phyloP scores from a whole-genome alignment of 2,113 vertebrate genomes.

The Rana temporaria region DNA sequence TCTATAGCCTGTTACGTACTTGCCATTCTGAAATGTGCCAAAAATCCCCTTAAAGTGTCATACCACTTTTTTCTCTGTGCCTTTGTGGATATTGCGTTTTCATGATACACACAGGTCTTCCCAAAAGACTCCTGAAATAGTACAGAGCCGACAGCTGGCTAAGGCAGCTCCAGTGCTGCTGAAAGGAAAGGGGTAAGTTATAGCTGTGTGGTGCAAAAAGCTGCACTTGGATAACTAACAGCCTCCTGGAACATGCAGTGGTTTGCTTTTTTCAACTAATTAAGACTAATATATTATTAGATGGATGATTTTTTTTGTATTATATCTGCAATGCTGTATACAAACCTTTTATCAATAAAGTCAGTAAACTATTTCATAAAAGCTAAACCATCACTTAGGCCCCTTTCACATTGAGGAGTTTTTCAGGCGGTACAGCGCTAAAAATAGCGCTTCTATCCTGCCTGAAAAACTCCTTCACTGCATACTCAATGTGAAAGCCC shows the following conservation, averaged over 20 bases:
- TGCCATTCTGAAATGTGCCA: neutral
- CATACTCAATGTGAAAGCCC: too few species aligned
- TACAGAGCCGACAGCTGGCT: conserved; percentile 86
- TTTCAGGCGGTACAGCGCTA: too few species aligned
- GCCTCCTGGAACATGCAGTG: conserved; percentile 4
- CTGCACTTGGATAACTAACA: conserved; percentile 72
- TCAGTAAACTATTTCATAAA: too few species aligned
- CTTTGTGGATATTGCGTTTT: conserved; percentile 50
- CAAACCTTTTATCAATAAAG: too few species aligned
- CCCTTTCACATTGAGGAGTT: too few species aligned
- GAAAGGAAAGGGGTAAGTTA: conserved; percentile 95
- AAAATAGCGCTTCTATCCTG: too few species aligned
- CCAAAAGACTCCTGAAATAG: conserved; percentile 85
- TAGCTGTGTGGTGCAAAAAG: conserved; percentile 62
- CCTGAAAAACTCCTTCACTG: too few species aligned
- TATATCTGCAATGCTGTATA: neutral
- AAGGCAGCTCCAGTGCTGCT: conserved; percentile 90
- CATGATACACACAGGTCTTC: conserved; percentile 86
- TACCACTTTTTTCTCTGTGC: neutral
- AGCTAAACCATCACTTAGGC: too few species aligned
- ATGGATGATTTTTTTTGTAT: neutral
- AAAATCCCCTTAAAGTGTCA: neutral
- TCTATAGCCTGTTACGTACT: neutral
- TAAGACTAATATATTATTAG: conserved; percentile 2
- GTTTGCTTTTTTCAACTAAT: conserved; percentile 63